Evolutionary conservation across 2,797 vertebrate genomes (phyloP), one percentile per base, ranked within the genome.

Genomic region (Sparus aurata): DNA sequence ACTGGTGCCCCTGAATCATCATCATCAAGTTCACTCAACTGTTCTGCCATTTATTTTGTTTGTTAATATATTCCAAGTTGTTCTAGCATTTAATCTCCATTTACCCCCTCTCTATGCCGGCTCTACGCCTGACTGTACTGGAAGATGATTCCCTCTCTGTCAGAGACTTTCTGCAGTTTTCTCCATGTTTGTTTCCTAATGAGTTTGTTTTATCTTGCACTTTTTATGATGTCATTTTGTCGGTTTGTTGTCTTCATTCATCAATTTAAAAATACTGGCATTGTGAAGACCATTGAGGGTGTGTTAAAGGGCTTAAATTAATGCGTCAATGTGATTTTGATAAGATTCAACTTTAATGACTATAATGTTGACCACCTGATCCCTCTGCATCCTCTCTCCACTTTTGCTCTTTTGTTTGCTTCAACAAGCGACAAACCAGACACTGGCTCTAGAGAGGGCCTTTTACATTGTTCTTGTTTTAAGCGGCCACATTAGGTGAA

Each of bases 71-170:
- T 72, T 68, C 25, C 34, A 72, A 58, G 54, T 79, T 79, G 73
- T 50, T 69, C 58, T 57, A 60, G 50, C 69, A 81, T 81, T 77
- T 77, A 68, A 85, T 79, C 68, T 69, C 47, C 62, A 73, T 87
- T 88, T 77, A 80, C 66, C 65, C 58, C 78, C 72, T 76, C 25
- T 80, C 60, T 68, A 47, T 27, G 75, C 69, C 23, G 23, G 18
- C 68, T 75, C 47, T 22, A 66, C 11, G 54, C 52, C 47, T 70
- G 69, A 71, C 59, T 74, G 62, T 74, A 45, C 69, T 73, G 49
- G 53, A 70, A 66, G 47, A 83, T 74, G 53, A 15, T 57, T 73
- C 52, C 65, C 30, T 65, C 52, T 41, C 23, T 77, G 62, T 77
- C 63, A 77, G 58, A 70, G 27, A 38, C 13, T 52, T 49, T 79